Base-by-base conservation (phyloP, 2,888 invertebrate species). In the Eupithecia centaureata region DNA sequence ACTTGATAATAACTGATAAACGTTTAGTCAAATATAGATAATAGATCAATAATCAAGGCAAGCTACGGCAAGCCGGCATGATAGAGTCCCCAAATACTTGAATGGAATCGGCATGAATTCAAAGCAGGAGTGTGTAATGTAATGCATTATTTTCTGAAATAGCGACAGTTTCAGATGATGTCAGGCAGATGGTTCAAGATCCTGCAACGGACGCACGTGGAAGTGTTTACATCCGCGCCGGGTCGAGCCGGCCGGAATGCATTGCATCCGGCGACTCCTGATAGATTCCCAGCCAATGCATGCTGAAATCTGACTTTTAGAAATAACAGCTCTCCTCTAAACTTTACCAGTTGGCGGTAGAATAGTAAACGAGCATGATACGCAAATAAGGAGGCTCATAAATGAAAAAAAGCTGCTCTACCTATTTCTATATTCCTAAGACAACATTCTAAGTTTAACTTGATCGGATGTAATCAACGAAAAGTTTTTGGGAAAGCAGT, bases 171-270 rank as follows among this genome's bases (percentile, higher is more conserved):
- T 67, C 73, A 76, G 73, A 42, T 75, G 73, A 61, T 64, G 63
- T 57, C 63, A 66, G 61, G 51, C 66, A 65, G 72, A 73, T 75
- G 63, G 63, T 30, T 63, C 61, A 75, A 73, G 77, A 81, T 83
- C 79, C 84, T 82, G 78, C 10, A 47, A 81, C 86, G 86, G 86
- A 85, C 83, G 86, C 88, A 88, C 86, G 83, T 88, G 90, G 89
- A 89, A 88, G 86, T 89, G 89, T 89, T 90, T 88, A 88, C 87
- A 87, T 91, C 90, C 90, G 89, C 77, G 82, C 81, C 75, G 76
- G 77, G 75, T 73, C 68, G 71, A 25, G 35, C 38, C 77, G 78
- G 76, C 73, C 81, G 74, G 77, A 77, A 79, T 76, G 77, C 78
- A 76, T 68, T 73, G 76, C 81, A 81, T 82, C 86, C 86, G 82